phyloP scores from a whole-genome alignment of 1,140 invertebrate genomes.

The Drosophila rufa region DNA sequence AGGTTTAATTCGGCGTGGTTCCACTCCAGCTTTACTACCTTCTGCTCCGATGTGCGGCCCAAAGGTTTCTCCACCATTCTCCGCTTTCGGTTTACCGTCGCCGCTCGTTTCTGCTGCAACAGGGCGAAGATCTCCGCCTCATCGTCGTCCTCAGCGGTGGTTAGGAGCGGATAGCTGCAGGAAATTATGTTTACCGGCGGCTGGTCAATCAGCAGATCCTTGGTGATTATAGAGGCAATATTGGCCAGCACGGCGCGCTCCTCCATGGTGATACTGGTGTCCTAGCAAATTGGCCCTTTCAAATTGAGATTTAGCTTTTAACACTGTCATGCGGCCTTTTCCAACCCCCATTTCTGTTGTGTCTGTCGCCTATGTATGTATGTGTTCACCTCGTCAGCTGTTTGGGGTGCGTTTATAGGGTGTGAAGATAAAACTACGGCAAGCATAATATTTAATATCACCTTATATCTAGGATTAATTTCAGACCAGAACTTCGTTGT shows the following conservation, averaged over 20 bases:
- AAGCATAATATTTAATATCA: too few species aligned
- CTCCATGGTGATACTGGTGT: constrained; percentile 54
- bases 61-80: background rate
- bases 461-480: background rate
- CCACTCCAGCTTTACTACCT: constrained; percentile 47
- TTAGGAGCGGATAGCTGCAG: constrained; percentile 46
- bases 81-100: constrained; percentile 30
- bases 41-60: background rate
- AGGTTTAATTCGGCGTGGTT: constrained; percentile 69
- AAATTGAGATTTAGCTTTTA: background rate
- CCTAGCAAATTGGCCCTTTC: background rate
- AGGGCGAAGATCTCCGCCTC: constrained; percentile 72
- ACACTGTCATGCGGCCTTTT: background rate
- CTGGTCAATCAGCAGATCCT: constrained; percentile 76
- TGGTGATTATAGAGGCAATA: constrained; percentile 79
- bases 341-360: constrained; percentile 15
- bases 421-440: background rate
- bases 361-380: background rate
- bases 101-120: constrained; percentile 62
- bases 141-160: constrained; percentile 52
- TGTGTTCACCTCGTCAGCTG: constrained; percentile 18
- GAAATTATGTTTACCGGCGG: constrained; percentile 5
- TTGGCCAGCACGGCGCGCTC: constrained; percentile 78
- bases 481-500: background rate
- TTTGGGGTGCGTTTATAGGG: background rate